Evolutionary conservation across 2,888 invertebrate species (phyloP).

Genomic region (Morpho deidamia): DNA sequence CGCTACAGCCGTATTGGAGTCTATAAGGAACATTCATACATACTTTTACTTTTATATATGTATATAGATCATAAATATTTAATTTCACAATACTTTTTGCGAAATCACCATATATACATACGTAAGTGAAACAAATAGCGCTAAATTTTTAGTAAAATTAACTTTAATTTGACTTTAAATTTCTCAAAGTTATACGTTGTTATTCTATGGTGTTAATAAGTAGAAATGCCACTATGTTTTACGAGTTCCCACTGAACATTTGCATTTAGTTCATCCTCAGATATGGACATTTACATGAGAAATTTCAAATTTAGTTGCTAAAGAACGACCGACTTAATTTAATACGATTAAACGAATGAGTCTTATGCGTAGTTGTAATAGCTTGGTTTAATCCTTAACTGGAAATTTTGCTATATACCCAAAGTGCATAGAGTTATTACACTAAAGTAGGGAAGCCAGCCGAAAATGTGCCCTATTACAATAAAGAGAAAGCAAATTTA

Average conservation of each 20-base stretch:
- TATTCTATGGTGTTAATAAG: slow-evolving; percentile 9
- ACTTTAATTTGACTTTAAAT: slow-evolving; percentile 6
- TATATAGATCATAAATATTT: background rate
- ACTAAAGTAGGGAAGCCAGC: no score
- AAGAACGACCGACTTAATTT: background rate
- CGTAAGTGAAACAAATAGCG: background rate
- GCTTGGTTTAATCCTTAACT: no score
- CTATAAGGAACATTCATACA: no score
- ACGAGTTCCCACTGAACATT: slow-evolving; percentile 6
- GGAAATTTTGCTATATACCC: no score
- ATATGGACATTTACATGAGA: slow-evolving; percentile 6
- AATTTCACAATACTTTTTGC: background rate
- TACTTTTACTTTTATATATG: background rate
- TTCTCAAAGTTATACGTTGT: slow-evolving; percentile 2
- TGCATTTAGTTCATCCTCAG: slow-evolving; percentile 7
- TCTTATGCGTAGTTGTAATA: no score
- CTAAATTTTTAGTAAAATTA: background rate
- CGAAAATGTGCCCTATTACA: no score
- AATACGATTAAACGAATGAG: no score
- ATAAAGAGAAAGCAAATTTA: no score
- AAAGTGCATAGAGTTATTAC: no score
- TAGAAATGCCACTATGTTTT: slow-evolving; percentile 5
- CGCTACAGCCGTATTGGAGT: no score
- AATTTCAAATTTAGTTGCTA: slow-evolving; percentile 3
- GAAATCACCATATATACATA: background rate